phyloP scores from a whole-genome alignment of 2,888 invertebrate species.

The Thecocarcelia acutangulata region DNA sequence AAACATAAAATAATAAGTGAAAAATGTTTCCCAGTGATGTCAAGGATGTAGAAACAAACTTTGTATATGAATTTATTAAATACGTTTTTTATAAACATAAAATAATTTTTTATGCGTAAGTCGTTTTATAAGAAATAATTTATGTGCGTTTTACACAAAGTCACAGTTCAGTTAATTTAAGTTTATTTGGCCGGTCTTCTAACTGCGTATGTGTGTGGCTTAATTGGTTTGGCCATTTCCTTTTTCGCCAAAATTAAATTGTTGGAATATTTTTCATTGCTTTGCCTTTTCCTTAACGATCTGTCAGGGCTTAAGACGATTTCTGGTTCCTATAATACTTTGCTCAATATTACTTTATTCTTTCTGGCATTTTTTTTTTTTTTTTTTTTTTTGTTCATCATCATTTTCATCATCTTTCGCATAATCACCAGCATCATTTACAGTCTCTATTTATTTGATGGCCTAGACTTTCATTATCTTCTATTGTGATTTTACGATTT shows the following conservation, averaged over 20 bases:
- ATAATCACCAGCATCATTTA: constrained; percentile 1
- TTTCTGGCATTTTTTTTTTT: not conserved
- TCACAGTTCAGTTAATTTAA: too few relatives aligned
- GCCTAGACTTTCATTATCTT: constrained; percentile 25
- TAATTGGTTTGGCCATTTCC: not conserved
- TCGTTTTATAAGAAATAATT: too few relatives aligned
- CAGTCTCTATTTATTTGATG: constrained; percentile 32
- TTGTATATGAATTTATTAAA: too few relatives aligned
- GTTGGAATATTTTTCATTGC: not conserved
- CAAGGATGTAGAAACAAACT: too few relatives aligned
- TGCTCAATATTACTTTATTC: not conserved
- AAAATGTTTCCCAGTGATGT: too few relatives aligned
- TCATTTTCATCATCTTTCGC: not conserved
- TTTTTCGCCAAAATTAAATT: not conserved
- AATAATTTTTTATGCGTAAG: too few relatives aligned
- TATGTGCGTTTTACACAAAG: too few relatives aligned
- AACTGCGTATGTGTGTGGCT: too few relatives aligned
- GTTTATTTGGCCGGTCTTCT: too few relatives aligned
- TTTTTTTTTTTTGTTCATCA: too few relatives aligned
- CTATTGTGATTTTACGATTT: not conserved
- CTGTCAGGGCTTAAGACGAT: constrained; percentile 1
- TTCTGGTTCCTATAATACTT: not conserved
- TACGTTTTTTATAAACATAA: too few relatives aligned
- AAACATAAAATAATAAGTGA: too few relatives aligned
- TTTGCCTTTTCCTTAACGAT: not conserved